A percentile compares a stretch with the other conserved stretches of the same genome.
Evolutionary conservation across 2,888 invertebrate species (phyloP).

Genomic region (Bugulina stolonifera): DNA sequence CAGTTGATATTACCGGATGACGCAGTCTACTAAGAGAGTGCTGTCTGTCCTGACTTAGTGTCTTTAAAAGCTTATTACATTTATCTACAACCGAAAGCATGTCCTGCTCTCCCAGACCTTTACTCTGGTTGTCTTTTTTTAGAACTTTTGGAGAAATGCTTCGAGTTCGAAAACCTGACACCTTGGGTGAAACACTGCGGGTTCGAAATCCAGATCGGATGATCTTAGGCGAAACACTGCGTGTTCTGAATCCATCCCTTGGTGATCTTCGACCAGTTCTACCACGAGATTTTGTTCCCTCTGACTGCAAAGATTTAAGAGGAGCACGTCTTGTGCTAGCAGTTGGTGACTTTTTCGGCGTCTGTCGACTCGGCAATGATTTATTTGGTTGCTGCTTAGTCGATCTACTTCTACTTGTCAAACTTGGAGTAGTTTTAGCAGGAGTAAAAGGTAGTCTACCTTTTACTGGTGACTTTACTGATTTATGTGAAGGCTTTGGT

Average conservation of each 20-base stretch:
- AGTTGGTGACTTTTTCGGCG: neutral
- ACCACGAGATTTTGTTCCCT: neutral
- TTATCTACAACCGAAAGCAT: neutral
- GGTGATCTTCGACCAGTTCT: neutral
- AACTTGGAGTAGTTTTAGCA: neutral
- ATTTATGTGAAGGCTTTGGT: neutral
- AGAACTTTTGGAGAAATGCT: conserved; percentile 15
- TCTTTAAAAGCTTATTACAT: neutral
- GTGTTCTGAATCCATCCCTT: conserved; percentile 21
- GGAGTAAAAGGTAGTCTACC: neutral
- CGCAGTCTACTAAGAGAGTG: neutral
- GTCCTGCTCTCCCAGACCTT: neutral
- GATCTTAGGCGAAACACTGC: conserved; percentile 19
- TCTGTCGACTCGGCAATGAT: neutral
- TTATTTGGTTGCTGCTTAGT: neutral
- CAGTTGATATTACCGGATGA: too few relatives aligned
- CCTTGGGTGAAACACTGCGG: neutral
- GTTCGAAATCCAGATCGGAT: neutral
- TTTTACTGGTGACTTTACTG: neutral
- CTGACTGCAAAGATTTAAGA: neutral
- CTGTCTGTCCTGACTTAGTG: neutral
- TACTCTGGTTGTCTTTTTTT: neutral
- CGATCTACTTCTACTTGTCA: neutral
- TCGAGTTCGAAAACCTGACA: neutral
- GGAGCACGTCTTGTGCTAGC: neutral